Base-by-base conservation (phyloP, 2,797 vertebrate species). In the Taenioides sp. region DNA sequence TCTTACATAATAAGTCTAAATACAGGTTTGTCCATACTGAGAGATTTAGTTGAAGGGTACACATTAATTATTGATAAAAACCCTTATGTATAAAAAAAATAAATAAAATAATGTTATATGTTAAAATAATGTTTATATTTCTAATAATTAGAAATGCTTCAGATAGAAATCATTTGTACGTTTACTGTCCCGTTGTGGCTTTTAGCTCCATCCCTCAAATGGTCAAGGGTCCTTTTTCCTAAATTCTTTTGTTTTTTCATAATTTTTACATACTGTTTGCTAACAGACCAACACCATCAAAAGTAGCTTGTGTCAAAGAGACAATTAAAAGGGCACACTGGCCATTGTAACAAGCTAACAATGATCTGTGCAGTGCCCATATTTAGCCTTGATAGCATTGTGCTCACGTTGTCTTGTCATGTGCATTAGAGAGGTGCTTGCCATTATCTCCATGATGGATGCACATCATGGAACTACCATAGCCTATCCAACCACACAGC, bases 371-470 rank as follows among this genome's bases (percentile, higher is more conserved):
- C 74, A 79, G 80, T 88, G 84, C 80, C 82, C 91, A 89, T 90
- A 87, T 37, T 89, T 1, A 74, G 74, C 76, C 65, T 67, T 5
- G 0, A 76, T 77, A 75, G 67, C 70, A 62, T 71, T 68, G 74
- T 82, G 83, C 78, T 82, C 82, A 82, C 76, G 81, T 79, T 82
- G 85, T 69, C 83, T 75, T 88, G 84, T 86, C 86, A 80, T 86
- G 76, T 83, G 87, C 67, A n/a, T 75, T 77, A 78, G 82, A 80
- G 70, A 72, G 65, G 64, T 73, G 77, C 78, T 73, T 31, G 81
- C 84, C 87, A 89, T 91, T 92, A 92, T 87, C 81, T 70, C 61
- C 74, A 80, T 87, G 86, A 91, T 89, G 87, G 89, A 90, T 86
- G 73, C 22, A 49, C 50, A 71, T 82, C 84, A 49, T 37, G 73